Evolutionary conservation across 2,113 vertebrate species (phyloP), one percentile per base, ranked within the genome.

Genomic region (Embiotoca jacksoni): DNA sequence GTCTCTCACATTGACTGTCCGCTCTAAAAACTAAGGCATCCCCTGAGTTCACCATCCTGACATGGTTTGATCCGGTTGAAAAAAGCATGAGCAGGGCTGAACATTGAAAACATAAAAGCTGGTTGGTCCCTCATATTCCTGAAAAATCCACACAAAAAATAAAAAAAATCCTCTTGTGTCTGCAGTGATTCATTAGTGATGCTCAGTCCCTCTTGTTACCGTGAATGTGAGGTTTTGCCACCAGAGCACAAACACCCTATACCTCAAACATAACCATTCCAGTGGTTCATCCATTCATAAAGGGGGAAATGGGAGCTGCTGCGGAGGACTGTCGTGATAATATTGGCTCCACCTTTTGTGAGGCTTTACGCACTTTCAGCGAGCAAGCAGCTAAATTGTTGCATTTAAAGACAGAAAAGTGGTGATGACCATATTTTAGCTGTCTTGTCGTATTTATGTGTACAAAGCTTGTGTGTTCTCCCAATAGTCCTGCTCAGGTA

Each of bases 1-100:
- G 56, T 76, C 89, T 6, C 95, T 99, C 64, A 93, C 93, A 64
- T 81, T 99, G 93, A 93, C 71, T 11, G 47, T 76, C 23, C 8
- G 79, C 56, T 88, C 86, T 63, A 88, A 91, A 70, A 90, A 68
- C 15, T 91, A 90, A 86, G 11, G 6, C 3, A 14, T 72, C 30
- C 33, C 57, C 23, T 23, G 23, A 23, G 23, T 23, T 1, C 15
- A 53, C 57, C 3, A 2, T 7, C 8, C 36, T 64, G 49, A 54
- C 1, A 2, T 15, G 32, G 16, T 59, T 39, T 52, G 37, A 52
- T 41, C 11, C 16, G 52, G 33, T 44, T 39, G 16, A 71, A 46
- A 36, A 4, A 67, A 8, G 55, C 36, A 5, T 8, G 16, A 63
- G 16, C 9, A 31, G 14, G 31, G 65, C 36, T 66, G 50, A 58